These are phyloP conservation scores for Brenthis daphne DNA, from an alignment of 2,888 invertebrate species.

Conservation along the genomic window DNA sequence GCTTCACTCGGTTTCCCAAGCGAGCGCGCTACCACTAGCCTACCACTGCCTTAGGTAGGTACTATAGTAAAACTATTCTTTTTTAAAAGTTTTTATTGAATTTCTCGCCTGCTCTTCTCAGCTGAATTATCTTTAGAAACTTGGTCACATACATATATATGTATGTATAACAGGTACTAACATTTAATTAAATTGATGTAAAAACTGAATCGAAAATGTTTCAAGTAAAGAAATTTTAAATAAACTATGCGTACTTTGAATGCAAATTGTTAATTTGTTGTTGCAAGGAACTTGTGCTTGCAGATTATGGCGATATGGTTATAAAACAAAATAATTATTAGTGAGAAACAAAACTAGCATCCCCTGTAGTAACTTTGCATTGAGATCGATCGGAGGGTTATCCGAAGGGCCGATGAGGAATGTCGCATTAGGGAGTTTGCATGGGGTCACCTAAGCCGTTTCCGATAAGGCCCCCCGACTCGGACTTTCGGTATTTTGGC, in stretches of 20 bases:
- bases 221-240: too few relatives aligned
- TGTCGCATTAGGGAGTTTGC: constrained; percentile 79
- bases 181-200: not conserved
- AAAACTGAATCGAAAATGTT: not conserved
- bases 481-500: constrained; percentile 60
- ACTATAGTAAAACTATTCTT: too few relatives aligned
- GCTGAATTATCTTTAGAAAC: too few relatives aligned
- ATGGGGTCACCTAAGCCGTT: constrained; percentile 81
- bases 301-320: constrained; percentile 48
- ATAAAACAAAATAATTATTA: constrained; percentile 69
- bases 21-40: too few relatives aligned
- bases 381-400: constrained; percentile 72
- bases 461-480: constrained; percentile 78
- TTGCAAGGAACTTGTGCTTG: not conserved
- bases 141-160: too few relatives aligned
- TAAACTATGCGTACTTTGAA: too few relatives aligned
- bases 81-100: too few relatives aligned
- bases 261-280: too few relatives aligned
- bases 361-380: constrained; percentile 76
- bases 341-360: constrained; percentile 65
- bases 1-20: too few relatives aligned
- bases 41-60: too few relatives aligned
- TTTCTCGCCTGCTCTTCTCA: too few relatives aligned
- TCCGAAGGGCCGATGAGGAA: constrained; percentile 60
- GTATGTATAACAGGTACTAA: too few relatives aligned